Base-by-base conservation (phyloP, 2,888 invertebrate species). In the Willowsia nigromaculata region DNA sequence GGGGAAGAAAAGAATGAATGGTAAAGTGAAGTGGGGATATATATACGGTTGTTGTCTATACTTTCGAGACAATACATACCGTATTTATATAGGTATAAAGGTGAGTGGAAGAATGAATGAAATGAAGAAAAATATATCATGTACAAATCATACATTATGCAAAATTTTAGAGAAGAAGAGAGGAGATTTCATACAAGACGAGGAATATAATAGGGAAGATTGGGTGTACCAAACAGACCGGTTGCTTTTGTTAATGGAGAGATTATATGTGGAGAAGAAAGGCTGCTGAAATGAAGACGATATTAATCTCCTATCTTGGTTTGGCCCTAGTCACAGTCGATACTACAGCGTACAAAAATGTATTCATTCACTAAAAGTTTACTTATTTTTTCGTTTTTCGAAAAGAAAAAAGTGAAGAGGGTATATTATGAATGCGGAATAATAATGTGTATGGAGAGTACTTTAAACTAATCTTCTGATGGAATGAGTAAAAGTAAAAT, bases 141-240 rank as follows among this genome's bases (percentile, higher is more conserved):
- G 85, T 40, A 74, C 74, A 68, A 18, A 62, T 47, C 22, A 84
- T 71, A 18, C 43, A 40, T 33, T 15, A n/a, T 62, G 40, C 40
- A 40, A 83, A 50, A 30, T 22, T 50, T 22, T 22, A 68, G 47
- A 30, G 47, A 33, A 71, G 22, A 22, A 43, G 22, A 43, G 40
- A 43, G 43, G 50, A 47, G 50, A n/a, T 13, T 76, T n/a, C n/a
- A 15, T 47, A 47, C 9, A 18, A 33, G 47, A 53, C 6, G 3
- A 59, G 47, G 47, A 18, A 65, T 47, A 85, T 37, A 85, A 74
- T 59, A 56, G 47, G 62, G 13, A 1, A 76, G 82, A 88, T 88
- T 88, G 88, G 25, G 50, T 88, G 40, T 71, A 88, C 88, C 88
- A 88, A 88, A 88, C 82, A 82, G 88, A 33, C 88, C 88, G 88